Evolutionary conservation across 2,888 invertebrate species (phyloP).

Genomic region (Hydrotaea cyrtoneurina): DNA sequence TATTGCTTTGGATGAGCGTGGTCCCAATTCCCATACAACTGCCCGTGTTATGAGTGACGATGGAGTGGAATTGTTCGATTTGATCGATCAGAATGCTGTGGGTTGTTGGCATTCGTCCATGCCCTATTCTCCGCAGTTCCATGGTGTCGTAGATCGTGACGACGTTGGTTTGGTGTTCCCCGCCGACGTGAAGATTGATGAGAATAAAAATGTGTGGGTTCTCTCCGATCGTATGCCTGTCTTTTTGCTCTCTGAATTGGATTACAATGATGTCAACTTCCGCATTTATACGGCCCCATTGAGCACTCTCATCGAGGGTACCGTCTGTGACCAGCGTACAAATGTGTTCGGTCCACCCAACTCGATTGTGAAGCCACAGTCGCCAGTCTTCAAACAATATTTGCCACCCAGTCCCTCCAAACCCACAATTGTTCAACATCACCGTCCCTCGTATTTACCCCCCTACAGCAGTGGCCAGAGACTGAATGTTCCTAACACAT

Average conservation of each 20-base stretch:
- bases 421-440: constrained; percentile 32
- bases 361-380: constrained; percentile 68
- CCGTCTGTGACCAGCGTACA: constrained; percentile 85
- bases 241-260: constrained; percentile 86
- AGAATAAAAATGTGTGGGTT: constrained; percentile 88
- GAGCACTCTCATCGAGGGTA: constrained; percentile 85
- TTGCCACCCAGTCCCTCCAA: constrained; percentile 61
- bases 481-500: constrained; percentile 78
- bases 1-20: constrained; percentile 83
- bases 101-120: constrained; percentile 90
- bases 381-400: constrained; percentile 70
- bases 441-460: constrained; percentile 64
- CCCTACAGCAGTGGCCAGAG: constrained; percentile 60
- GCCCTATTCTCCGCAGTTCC: constrained; percentile 85
- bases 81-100: constrained; percentile 90
- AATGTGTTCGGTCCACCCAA: constrained; percentile 75
- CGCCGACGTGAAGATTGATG: constrained; percentile 89
- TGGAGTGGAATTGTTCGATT: constrained; percentile 88
- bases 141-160: constrained; percentile 88
- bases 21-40: constrained; percentile 86
- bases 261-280: constrained; percentile 90
- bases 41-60: constrained; percentile 88
- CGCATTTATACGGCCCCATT: constrained; percentile 87
- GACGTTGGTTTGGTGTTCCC: constrained; percentile 90
- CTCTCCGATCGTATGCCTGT: constrained; percentile 92